Percentiles rank a stretch among this genome's conserved stretches.
These are phyloP conservation scores for Timema podura DNA, from an alignment of 2,888 invertebrate species.

Conservation along the genomic window DNA sequence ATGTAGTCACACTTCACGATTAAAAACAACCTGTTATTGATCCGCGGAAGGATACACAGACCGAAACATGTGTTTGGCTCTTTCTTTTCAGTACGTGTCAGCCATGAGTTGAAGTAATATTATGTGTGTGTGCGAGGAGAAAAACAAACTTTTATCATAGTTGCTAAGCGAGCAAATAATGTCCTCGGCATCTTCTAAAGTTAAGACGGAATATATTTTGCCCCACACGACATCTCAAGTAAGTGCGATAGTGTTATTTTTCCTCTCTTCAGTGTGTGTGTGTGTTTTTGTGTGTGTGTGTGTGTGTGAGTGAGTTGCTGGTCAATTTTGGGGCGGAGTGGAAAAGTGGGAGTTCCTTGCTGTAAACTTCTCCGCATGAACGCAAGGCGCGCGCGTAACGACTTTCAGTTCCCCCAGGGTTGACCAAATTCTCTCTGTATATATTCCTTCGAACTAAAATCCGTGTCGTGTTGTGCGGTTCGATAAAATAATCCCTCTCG, in stretches of 20 bases:
- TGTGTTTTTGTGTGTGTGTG: conserved; percentile 17
- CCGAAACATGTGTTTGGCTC: conserved; percentile 15
- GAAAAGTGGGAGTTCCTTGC: conserved; percentile 29
- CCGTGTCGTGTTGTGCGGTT: conserved; percentile 4
- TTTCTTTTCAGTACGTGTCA: conserved; percentile 25
- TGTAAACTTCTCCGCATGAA: conserved; percentile 20
- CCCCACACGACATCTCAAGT: conserved; percentile 28
- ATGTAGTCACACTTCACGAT: too few relatives aligned
- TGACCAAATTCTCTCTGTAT: conserved; percentile 26
- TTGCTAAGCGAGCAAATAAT: conserved; percentile 25
- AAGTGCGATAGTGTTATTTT: conserved; percentile 19
- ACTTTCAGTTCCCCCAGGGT: conserved; percentile 26
- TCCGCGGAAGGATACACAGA: conserved; percentile 28
- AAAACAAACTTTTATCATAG: conserved; percentile 14
- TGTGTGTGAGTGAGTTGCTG: conserved; percentile 20
- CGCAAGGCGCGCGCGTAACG: conserved; percentile 31
- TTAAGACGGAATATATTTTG: conserved; percentile 28
- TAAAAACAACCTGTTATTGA: conserved; percentile 23
- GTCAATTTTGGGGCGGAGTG: conserved; percentile 27
- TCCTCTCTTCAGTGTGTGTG: conserved; percentile 8
- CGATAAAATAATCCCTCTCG: background rate
- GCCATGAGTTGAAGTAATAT: conserved; percentile 26
- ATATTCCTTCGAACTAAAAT: too few relatives aligned
- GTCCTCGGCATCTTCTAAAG: conserved; percentile 26
- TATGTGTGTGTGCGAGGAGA: conserved; percentile 15